Evolutionary conservation across 2,113 vertebrate species (phyloP).

Genomic region (Sinosuthora webbiana): DNA sequence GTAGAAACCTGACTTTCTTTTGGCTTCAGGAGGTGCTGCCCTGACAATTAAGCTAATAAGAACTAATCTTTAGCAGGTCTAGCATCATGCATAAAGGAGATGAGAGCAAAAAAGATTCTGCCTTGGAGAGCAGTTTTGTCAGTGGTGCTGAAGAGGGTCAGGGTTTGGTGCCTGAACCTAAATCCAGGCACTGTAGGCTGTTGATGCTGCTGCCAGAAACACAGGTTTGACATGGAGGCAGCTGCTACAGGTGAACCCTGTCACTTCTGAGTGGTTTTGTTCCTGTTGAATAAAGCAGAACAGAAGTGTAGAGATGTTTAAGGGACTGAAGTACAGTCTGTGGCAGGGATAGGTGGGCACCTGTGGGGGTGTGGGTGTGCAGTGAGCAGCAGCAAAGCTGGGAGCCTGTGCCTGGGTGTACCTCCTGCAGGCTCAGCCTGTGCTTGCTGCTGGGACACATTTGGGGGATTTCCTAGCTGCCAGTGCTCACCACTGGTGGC

Average conservation of each 20-base stretch:
- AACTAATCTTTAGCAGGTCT: neutral
- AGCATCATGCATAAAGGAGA: neutral
- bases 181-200: rapidly evolving
- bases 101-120: neutral
- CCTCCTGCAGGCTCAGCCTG: neutral
- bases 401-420: rapidly evolving
- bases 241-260: neutral
- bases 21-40: neutral
- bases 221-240: neutral
- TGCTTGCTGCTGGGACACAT: rapidly evolving
- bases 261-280: neutral
- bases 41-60: neutral
- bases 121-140: neutral
- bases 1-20: neutral
- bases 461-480: neutral
- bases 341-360: rapidly evolving
- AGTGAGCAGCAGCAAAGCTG: rapidly evolving
- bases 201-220: neutral
- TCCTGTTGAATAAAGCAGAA: neutral
- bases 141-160: neutral
- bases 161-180: neutral
- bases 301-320: rapidly evolving
- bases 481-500: neutral
- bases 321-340: neutral
- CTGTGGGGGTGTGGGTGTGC: rapidly evolving